phyloP scores from a whole-genome alignment of 2,113 vertebrate species.

The Platanista minor region DNA sequence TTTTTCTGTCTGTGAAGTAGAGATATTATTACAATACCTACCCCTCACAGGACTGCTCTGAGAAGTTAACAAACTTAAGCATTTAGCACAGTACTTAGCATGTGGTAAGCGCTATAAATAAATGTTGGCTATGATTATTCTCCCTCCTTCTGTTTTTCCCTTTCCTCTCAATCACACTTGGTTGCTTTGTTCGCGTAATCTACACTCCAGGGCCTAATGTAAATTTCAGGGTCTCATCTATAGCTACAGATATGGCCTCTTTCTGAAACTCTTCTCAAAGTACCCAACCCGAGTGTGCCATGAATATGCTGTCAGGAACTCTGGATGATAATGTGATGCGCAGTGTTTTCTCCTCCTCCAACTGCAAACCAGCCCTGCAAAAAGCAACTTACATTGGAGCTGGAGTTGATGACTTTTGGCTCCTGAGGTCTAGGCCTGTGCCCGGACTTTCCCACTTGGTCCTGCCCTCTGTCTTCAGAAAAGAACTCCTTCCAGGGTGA shows the following conservation, averaged over 20 bases:
- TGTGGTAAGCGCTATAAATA: accelerated
- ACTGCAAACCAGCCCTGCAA: accelerated
- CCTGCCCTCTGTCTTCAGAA: constrained; percentile 73
- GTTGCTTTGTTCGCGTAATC: not conserved
- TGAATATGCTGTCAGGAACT: not conserved
- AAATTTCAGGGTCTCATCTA: not conserved
- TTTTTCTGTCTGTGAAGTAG: not conserved
- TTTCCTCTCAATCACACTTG: not conserved
- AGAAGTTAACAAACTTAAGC: accelerated
- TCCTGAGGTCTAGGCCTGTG: constrained; percentile 50
- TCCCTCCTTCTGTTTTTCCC: not conserved
- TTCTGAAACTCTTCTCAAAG: not conserved
- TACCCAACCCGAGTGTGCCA: not conserved
- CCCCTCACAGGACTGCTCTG: not conserved
- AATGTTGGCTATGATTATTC: too few species aligned
- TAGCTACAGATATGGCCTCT: not conserved
- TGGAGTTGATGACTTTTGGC: constrained; percentile 84
- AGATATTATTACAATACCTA: not conserved
- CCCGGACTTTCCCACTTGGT: constrained; percentile 46
- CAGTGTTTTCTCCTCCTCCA: not conserved
- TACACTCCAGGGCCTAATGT: not conserved
- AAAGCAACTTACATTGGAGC: constrained; percentile 86
- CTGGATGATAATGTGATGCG: not conserved
- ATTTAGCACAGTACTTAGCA: not conserved
- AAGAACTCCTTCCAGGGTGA: constrained; percentile 88